Evolutionary conservation across 2,888 invertebrate genomes (phyloP).

Genomic region (Encarsia formosa): DNA sequence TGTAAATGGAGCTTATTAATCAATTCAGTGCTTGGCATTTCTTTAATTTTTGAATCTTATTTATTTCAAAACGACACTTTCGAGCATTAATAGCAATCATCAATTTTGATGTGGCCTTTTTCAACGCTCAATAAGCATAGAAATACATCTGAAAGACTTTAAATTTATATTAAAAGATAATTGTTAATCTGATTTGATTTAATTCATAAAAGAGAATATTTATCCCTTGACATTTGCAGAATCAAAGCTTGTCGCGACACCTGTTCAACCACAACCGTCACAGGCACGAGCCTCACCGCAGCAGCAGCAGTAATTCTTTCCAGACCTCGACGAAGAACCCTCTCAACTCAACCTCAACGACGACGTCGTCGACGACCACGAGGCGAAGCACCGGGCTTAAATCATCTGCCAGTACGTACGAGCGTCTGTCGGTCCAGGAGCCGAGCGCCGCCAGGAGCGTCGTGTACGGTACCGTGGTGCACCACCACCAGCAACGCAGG

Average conservation of each 20-base stretch:
- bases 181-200: too few species aligned
- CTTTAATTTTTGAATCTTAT: too few species aligned
- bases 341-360: not conserved
- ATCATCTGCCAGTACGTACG: not conserved
- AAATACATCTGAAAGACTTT: too few species aligned
- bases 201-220: too few species aligned
- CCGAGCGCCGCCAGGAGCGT: conserved; percentile 1
- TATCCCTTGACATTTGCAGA: not conserved
- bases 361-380: not conserved
- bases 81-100: too few species aligned
- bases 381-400: not conserved
- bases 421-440: not conserved
- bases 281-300: conserved; percentile 5
- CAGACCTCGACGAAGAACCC: not conserved
- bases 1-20: too few species aligned
- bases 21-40: too few species aligned
- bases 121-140: too few species aligned
- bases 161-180: too few species aligned
- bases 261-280: conserved; percentile 14
- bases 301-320: not conserved
- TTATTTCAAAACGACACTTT: too few species aligned
- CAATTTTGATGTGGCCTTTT: too few species aligned
- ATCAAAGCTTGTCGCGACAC: conserved; percentile 6
- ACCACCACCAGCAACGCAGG: not conserved
- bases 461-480: not conserved